Percentiles rank a stretch among this genome's conserved stretches.
These are phyloP conservation scores for Colius striatus DNA, from an alignment of 2,113 vertebrate species.

Conservation along the genomic window DNA sequence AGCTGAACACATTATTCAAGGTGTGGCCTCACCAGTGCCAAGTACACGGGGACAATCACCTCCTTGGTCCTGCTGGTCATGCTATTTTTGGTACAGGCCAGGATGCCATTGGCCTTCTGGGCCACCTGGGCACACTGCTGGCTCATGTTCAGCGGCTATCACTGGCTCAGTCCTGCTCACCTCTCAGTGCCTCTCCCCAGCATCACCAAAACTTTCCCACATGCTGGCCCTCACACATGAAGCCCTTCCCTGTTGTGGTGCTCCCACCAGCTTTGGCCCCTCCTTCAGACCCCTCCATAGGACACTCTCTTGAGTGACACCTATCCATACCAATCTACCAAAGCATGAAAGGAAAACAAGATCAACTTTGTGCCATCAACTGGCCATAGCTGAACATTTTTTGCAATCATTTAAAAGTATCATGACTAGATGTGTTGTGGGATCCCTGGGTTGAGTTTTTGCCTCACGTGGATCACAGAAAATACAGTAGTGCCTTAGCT, in stretches of 20 bases:
- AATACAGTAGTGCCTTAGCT: background rate
- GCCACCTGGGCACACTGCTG: too few relatives aligned
- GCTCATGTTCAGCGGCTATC: too few relatives aligned
- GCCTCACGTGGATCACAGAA: fast-evolving
- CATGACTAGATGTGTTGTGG: background rate
- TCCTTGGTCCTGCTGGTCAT: too few relatives aligned
- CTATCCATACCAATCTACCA: background rate
- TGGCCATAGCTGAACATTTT: background rate
- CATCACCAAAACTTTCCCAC: background rate
- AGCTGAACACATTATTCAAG: too few relatives aligned
- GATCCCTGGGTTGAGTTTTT: background rate
- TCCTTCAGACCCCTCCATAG: background rate
- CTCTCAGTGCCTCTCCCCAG: background rate
- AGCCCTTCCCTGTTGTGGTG: background rate
- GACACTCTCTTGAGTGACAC: background rate
- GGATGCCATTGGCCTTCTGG: too few relatives aligned
- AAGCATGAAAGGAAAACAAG: background rate
- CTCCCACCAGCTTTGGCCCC: background rate
- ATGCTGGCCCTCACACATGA: background rate
- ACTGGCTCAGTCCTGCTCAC: background rate
- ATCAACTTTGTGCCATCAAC: background rate
- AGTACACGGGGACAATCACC: too few relatives aligned
- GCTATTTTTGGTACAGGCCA: too few relatives aligned
- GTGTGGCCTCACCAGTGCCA: too few relatives aligned
- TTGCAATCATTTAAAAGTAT: background rate